Conservation (phyloP, 1,140 invertebrate species). For the Gryon sp. region DNA sequence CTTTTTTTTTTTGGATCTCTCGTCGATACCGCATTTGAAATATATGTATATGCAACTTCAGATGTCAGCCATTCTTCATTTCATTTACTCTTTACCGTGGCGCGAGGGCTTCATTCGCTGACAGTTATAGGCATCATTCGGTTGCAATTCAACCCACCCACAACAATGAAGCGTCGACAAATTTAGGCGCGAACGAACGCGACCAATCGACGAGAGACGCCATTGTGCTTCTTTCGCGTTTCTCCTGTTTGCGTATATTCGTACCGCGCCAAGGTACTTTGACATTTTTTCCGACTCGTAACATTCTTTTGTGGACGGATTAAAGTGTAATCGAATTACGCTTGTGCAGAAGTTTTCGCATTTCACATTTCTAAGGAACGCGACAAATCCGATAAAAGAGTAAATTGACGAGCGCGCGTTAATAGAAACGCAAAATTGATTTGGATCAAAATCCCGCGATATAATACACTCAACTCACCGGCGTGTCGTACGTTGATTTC, state of each 20-base stretch:
- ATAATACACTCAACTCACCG: background rate
- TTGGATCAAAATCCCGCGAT: background rate
- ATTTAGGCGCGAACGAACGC: background rate
- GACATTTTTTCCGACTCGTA: background rate
- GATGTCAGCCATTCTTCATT: slow-evolving; percentile 67
- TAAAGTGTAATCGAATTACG: slow-evolving; percentile 7
- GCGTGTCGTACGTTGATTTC: slow-evolving; percentile 22
- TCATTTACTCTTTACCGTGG: slow-evolving; percentile 25
- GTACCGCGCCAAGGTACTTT: no score
- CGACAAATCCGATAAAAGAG: slow-evolving; percentile 7
- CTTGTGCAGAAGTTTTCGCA: background rate
- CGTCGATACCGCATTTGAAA: slow-evolving; percentile 69
- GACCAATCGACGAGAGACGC: background rate
- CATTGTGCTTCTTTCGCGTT: background rate
- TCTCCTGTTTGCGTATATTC: no score
- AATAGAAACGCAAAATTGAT: slow-evolving; percentile 1
- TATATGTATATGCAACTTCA: slow-evolving; percentile 67
- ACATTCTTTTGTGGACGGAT: slow-evolving; percentile 6
- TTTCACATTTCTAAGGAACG: slow-evolving; percentile 6
- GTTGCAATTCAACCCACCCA: background rate
- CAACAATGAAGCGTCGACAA: slow-evolving; percentile 6
- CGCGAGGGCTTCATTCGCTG: slow-evolving; percentile 33
- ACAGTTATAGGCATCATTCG: slow-evolving; percentile 39
- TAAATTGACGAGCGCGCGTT: background rate
- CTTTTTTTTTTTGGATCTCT: slow-evolving; percentile 70